A percentile compares a stretch with the other conserved stretches of the same genome.
These are phyloP conservation scores for Philereme vetulata DNA, from an alignment of 2,888 invertebrate genomes.

Conservation along the genomic window DNA sequence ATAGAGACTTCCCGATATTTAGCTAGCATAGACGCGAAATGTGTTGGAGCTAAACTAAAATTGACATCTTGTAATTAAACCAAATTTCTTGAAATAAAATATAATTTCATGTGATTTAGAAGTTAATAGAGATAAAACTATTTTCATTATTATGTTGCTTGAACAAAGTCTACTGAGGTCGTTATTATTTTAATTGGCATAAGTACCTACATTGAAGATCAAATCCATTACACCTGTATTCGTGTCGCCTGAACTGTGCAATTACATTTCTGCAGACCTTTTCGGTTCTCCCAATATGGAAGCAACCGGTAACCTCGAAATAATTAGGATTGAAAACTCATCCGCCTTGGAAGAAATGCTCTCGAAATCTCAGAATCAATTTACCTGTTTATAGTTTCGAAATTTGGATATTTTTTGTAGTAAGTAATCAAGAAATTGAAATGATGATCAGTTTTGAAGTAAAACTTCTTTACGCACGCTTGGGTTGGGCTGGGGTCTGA, in stretches of 20 bases:
- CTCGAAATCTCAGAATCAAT: slow-evolving; percentile 14
- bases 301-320: slow-evolving; percentile 6
- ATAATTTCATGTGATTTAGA: too few relatives aligned
- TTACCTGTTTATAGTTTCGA: background rate
- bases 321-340: slow-evolving; percentile 9
- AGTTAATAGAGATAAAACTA: too few relatives aligned
- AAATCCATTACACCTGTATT: background rate
- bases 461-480: too few relatives aligned
- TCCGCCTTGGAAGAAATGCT: slow-evolving; percentile 18
- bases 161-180: background rate
- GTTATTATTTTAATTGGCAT: slow-evolving; percentile 1
- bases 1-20: too few relatives aligned
- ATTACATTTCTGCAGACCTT: slow-evolving; percentile 16
- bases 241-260: slow-evolving; percentile 1
- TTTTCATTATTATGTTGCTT: too few relatives aligned
- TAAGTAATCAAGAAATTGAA: background rate
- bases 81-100: too few relatives aligned
- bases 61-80: too few relatives aligned
- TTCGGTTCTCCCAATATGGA: slow-evolving; percentile 16
- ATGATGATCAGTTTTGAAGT: background rate
- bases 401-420: too few relatives aligned
- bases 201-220: background rate
- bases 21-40: too few relatives aligned
- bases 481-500: too few relatives aligned
- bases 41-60: too few relatives aligned